phyloP scores from a whole-genome alignment of 2,797 vertebrate species.

The Chrosomus eos region DNA sequence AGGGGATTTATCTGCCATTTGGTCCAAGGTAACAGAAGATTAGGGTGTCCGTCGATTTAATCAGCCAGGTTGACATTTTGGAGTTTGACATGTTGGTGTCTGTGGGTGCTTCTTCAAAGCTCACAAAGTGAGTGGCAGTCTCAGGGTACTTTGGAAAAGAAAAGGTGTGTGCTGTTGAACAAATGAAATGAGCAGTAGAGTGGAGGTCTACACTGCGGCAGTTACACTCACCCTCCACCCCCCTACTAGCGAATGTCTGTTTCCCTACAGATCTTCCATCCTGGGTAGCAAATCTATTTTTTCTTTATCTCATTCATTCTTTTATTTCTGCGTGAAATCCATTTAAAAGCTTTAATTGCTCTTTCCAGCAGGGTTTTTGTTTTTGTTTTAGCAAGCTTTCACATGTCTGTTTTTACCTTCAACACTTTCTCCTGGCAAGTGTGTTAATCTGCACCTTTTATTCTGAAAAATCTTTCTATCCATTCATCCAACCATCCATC shows the following conservation, averaged over 20 bases:
- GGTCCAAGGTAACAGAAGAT: conserved; percentile 67
- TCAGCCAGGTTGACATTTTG: conserved; percentile 64
- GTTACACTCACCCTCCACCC: conserved; percentile 1
- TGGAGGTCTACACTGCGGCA: conserved; percentile 49
- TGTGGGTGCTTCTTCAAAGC: conserved; percentile 40
- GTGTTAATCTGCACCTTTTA: conserved; percentile 57
- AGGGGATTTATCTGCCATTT: conserved; percentile 71
- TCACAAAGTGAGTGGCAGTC: conserved; percentile 48
- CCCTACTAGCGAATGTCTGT: conserved; percentile 22
- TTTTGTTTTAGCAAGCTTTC: conserved; percentile 47
- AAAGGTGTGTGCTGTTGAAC: conserved; percentile 14
- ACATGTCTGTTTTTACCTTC: conserved; percentile 27
- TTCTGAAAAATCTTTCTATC: conserved; percentile 50
- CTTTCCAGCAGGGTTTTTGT: conserved; percentile 50
- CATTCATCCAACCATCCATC: too few relatives aligned
- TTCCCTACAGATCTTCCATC: conserved; percentile 49
- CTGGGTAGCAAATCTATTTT: conserved; percentile 57
- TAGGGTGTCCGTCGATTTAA: conserved; percentile 65
- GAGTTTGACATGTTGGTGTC: conserved; percentile 61
- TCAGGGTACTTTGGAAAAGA: conserved; percentile 46
- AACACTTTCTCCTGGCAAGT: conserved; percentile 55
- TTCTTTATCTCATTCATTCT: conserved; percentile 58
- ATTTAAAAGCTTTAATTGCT: conserved; percentile 59
- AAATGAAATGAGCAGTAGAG: conserved; percentile 25
- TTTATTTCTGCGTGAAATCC: conserved; percentile 21